Percentiles rank a stretch among this genome's conserved stretches.
Evolutionary conservation across 2,113 vertebrate genomes (phyloP).

Genomic region (Hyaena hyaena): DNA sequence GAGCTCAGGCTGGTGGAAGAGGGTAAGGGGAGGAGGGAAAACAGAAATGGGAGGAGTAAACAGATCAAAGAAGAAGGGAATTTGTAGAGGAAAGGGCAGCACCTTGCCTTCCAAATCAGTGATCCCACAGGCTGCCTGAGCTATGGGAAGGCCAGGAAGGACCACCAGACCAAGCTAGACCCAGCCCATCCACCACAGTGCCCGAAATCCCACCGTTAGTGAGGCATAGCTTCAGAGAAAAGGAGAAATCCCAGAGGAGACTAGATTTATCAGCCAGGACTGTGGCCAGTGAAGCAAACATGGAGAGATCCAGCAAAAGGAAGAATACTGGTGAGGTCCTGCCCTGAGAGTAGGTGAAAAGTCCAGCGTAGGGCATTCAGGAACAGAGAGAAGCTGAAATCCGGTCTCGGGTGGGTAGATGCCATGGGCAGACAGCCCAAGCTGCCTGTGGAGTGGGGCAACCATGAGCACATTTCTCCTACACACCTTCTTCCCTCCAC

Average conservation of each 20-base stretch:
- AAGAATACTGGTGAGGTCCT: neutral
- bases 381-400: neutral
- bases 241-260: neutral
- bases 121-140: neutral
- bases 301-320: neutral
- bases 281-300: neutral
- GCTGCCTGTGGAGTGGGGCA: no score
- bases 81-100: neutral
- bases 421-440: neutral
- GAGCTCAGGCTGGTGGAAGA: neutral
- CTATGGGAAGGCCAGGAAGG: neutral
- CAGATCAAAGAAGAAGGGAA: neutral
- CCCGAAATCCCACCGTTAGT: neutral
- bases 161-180: neutral
- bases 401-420: neutral
- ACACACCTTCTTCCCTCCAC: neutral
- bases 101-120: neutral
- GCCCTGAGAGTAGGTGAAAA: neutral
- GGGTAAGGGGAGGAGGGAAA: no score
- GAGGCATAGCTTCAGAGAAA: neutral
- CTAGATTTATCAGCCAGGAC: neutral
- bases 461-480: neutral
- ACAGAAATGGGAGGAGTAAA: neutral
- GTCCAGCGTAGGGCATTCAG: neutral
- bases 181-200: neutral